These are phyloP conservation scores for Cremastobaeus sp. DNA, from an alignment of 2,888 invertebrate genomes.

Conservation along the genomic window DNA sequence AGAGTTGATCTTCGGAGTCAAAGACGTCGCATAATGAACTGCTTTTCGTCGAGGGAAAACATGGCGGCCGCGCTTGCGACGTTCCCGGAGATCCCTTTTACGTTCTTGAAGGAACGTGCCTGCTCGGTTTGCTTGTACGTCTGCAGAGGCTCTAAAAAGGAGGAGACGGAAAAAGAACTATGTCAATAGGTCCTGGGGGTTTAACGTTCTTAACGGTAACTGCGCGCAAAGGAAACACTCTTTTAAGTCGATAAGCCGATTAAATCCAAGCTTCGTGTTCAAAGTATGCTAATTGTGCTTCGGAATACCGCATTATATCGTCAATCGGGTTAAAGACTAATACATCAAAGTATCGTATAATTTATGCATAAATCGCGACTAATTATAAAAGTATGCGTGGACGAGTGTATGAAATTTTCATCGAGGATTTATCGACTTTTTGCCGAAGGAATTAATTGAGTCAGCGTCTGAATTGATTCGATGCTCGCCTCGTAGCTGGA, in stretches of 20 bases:
- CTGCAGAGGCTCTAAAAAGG: conserved; percentile 33
- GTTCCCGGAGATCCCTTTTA: conserved; percentile 57
- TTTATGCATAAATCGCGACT: conserved; percentile 50
- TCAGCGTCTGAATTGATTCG: conserved; percentile 23
- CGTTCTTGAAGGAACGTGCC: conserved; percentile 55
- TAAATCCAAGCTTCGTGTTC: conserved; percentile 54
- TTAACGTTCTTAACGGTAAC: conserved; percentile 57
- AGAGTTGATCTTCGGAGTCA: conserved; percentile 56
- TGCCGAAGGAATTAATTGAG: conserved; percentile 22
- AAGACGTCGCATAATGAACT: conserved; percentile 60
- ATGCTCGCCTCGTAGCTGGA: too few relatives aligned
- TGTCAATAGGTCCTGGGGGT: conserved; percentile 59
- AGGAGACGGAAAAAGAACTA: conserved; percentile 51
- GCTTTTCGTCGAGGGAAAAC: conserved; percentile 42
- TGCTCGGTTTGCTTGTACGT: conserved; percentile 56
- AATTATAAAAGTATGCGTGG: conserved; percentile 36
- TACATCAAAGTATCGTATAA: conserved; percentile 49
- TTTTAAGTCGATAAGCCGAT: conserved; percentile 62
- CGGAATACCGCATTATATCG: conserved; percentile 51
- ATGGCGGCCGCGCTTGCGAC: conserved; percentile 43
- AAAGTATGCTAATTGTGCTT: conserved; percentile 56
- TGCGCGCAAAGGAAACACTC: conserved; percentile 56
- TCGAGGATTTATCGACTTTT: conserved; percentile 25
- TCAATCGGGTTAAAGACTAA: conserved; percentile 52
- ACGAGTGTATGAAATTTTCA: conserved; percentile 20